Base-by-base conservation (phyloP, 2,113 vertebrate species). In the Nematolebias whitei region DNA sequence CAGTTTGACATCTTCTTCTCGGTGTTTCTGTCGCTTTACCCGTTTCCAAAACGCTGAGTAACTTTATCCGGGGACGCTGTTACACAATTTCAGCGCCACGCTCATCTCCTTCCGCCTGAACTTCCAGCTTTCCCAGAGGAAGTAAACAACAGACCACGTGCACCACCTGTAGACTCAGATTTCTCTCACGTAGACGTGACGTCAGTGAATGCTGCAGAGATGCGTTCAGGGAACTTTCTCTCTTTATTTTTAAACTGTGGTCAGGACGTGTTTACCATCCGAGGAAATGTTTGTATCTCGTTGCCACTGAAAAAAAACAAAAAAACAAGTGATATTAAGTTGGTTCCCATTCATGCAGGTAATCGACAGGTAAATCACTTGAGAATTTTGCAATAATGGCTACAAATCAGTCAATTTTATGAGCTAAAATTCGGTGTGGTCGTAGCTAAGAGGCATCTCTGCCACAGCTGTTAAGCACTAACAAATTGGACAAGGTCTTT, bases 91-190 rank as follows among this genome's bases (percentile, higher is more conserved):
- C 11, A 0, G 13, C 24, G 3, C 23, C 45, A 59, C 32, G 55
- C 66, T 59, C 41, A 48, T 39, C 32, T 10, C 24, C 50, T 24
- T 58, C 48, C 52, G 9, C 26, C 39, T 20, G 63, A 23, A 1
- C 8, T 63, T 71, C 5, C 65, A 78, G 1, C n/a, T n/a, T 76
- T 87, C 80, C 79, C 71, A 49, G 71, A 86, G 80, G 79, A 89
- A 76, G 90, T 92, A 90, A 93, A 93, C 92, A 93, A 86, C 85
- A 76, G 65, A 74, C 85, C 90, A 89, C 88, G 88, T 91, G 91
- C 65, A 52, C 75, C 83, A 63, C 69, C 63, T 77, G 88, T 79
- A 71, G 87, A 61, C 3, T 82, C 87, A 29, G 1, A 38, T 88
- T 84, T 78, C 88, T 11, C 18, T 23, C 57, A 3, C 23, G 5